Evolutionary conservation across 2,888 invertebrate species (phyloP).

Genomic region (Eretmocerus hayati): DNA sequence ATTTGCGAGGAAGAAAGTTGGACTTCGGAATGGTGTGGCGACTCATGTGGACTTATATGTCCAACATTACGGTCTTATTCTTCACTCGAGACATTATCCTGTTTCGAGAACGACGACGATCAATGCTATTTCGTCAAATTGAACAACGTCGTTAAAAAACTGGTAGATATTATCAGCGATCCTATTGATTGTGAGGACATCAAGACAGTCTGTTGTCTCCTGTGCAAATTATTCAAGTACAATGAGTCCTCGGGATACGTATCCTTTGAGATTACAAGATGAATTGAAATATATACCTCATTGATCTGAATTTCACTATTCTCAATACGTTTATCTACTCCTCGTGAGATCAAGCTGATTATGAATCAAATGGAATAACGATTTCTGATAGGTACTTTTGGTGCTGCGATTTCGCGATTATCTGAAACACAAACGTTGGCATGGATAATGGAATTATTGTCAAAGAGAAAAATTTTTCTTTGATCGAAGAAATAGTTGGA

Average conservation of each 20-base stretch:
- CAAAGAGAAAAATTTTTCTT: no score
- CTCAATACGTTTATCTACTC: no score
- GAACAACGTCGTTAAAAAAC: conserved; percentile 26
- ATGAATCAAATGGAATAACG: no score
- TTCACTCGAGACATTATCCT: conserved; percentile 5
- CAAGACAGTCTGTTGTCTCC: conserved; percentile 17
- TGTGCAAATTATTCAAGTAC: conserved; percentile 28
- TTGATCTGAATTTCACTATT: no score
- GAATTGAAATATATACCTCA: no score
- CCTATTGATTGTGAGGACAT: conserved; percentile 20
- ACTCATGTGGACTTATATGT: background rate
- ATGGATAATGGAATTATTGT: no score
- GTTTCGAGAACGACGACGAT: background rate
- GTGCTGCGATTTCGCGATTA: no score
- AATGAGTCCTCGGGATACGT: conserved; percentile 30
- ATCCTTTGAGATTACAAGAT: conserved; percentile 34
- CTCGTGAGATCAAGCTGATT: no score
- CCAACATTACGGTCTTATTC: conserved; percentile 7
- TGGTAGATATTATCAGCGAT: conserved; percentile 31
- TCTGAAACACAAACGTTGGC: no score
- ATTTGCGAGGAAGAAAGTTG: conserved; percentile 7
- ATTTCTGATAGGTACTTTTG: no score
- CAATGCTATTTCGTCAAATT: conserved; percentile 16
- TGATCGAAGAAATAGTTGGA: no score
- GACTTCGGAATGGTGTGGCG: background rate